Evolutionary conservation across 2,113 vertebrate genomes (phyloP).

Genomic region (Anoplopoma fimbria): DNA sequence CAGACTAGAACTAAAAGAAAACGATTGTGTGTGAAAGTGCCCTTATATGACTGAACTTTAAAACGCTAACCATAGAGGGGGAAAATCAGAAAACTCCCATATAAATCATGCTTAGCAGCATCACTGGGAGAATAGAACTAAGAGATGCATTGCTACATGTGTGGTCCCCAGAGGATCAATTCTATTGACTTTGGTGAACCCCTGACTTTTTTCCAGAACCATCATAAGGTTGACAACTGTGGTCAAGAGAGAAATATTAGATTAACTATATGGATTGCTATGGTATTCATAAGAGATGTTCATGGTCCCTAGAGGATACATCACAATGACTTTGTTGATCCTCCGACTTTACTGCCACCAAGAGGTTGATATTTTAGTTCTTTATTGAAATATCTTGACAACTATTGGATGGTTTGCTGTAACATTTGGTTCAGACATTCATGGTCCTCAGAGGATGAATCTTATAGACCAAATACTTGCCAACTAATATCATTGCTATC

Average conservation of each 20-base stretch:
- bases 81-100: neutral
- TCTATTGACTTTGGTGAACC: neutral
- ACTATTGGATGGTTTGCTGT: neutral
- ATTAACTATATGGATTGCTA: neutral
- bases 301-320: neutral
- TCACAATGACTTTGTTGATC: neutral
- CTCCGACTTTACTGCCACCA: neutral
- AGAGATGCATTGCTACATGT: neutral
- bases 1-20: neutral
- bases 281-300: no score
- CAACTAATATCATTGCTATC: neutral
- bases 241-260: neutral
- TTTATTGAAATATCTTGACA: neutral
- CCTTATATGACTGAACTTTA: neutral
- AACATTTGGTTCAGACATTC: neutral
- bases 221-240: neutral
- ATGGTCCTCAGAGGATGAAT: no score
- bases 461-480: neutral
- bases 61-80: neutral
- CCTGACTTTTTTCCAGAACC: neutral
- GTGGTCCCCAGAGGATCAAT: neutral
- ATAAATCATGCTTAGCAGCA: neutral
- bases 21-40: neutral
- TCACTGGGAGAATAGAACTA: no score
- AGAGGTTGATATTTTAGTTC: neutral